Evolutionary conservation across 1,140 invertebrate genomes (phyloP), one percentile per base, ranked within the genome.

Genomic region (Drosophila saltans): DNA sequence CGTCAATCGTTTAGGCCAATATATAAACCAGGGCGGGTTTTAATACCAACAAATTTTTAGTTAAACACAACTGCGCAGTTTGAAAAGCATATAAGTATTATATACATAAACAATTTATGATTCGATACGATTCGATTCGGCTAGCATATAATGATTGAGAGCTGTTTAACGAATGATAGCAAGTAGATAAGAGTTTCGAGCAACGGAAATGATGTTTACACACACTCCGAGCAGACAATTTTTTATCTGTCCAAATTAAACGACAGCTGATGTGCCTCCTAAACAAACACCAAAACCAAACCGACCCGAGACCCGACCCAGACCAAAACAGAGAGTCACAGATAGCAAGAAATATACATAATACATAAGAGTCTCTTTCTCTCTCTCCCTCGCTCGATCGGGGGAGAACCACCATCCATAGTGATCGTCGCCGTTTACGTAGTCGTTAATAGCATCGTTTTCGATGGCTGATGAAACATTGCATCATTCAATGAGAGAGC

Each of bases 391-490:
- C 16, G 16, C 16, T 3, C 10, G 60, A 62, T 45, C 26, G 26
- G 33, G 33, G 33, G 33, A 36, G 33, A 36, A 36, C 33, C 33
- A 16, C 16, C 16, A 16, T 16, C 16, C 16, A 5, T 36, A 6
- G 33, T 36, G 33, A 36, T 36, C 33, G 33, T 36, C 41, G 41
- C 16, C 41, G 21, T 40, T 39, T 10, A 11, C 33, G 26, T 21
- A 11, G 9, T 24, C 58, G 16, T 60, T 24, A 36, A 36, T 36
- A 36, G 33, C 33, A 36, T 36, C 33, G 33, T 36, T 36, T 2
- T 3, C 33, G 33, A 45, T 75, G 69, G 74, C 74, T 91, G 83
- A 91, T 81, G 88, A 81, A 90, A 90, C 72, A 91, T 90, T 90
- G 88, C 88, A 88, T 90, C 88, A 90, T 81, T 73, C 74, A 60